Base-by-base conservation (phyloP, 2,888 invertebrate genomes). In the Hartigia nigra region DNA sequence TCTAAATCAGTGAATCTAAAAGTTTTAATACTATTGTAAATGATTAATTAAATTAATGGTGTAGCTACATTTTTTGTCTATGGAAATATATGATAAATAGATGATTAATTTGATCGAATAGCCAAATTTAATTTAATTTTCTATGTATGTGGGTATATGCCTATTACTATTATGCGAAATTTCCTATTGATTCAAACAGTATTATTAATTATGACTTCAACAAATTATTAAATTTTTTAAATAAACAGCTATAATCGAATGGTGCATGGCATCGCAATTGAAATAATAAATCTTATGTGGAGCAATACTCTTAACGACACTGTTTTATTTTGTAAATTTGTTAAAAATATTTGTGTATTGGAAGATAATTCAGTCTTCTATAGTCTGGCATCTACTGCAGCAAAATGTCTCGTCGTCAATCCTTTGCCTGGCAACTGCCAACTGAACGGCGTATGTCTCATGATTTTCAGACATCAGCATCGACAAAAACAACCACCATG, bases 401-500 rank as follows among this genome's bases (percentile, higher is more conserved):
- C 55, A 55, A 55, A 55, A 55, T 55, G 55, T 55, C 55, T 55
- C 55, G 55, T 55, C 55, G 55, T 23, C 55, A 55, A 55, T 55
- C 55, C 23, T 23, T 55, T 55, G 55, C 55, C 23, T 55, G 55
- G 55, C 9, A 55, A 55, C 5, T 23, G 9, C 5, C 23, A 55
- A 55, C 55, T 23, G 55, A 55, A 9, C 55, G 55, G 12, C 84
- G 79, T 75, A 74, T 75, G 37, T 72, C 39, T 72, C 76, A 72
- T 75, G 39, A 75, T 90, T 94, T 95, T 82, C 94, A 97, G 97
- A 97, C 97, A 92, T 97, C 97, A 91, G 96, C 97, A 87, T 95
- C 95, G 87, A 97, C 97, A 88, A 97, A 96, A 92, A 97, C 96
- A 87, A 97, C 97, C 86, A 97, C 96, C 91, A 96, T 96, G 95